phyloP scores from a whole-genome alignment of 2,797 vertebrate species.

The Crenichthys baileyi region DNA sequence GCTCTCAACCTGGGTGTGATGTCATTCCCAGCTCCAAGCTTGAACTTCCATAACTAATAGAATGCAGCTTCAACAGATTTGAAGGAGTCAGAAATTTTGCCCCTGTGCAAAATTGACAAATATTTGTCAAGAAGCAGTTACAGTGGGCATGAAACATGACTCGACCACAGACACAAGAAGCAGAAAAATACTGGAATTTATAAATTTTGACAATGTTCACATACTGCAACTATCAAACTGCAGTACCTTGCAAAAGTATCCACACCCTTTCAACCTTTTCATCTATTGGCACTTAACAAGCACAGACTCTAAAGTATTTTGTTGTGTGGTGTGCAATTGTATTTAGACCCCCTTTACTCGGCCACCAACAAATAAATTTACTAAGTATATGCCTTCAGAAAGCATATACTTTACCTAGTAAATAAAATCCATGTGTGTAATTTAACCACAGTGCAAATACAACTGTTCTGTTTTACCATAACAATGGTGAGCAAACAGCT shows the following conservation, averaged over 20 bases:
- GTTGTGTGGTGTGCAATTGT: no score
- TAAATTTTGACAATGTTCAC: neutral
- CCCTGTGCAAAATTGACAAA: neutral
- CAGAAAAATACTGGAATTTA: neutral
- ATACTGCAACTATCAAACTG: neutral
- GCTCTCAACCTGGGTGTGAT: neutral
- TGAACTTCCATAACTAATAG: neutral
- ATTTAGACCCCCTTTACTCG: no score
- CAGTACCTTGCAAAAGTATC: neutral
- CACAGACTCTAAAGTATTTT: neutral
- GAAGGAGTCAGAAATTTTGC: neutral
- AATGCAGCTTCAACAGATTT: neutral
- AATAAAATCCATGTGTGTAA: neutral
- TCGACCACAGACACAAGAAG: neutral
- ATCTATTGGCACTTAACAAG: neutral
- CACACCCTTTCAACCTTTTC: neutral
- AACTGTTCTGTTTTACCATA: neutral
- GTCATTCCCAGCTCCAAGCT: neutral
- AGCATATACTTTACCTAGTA: no score
- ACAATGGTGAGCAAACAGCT: neutral
- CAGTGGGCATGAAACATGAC: neutral
- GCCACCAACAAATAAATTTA: no score
- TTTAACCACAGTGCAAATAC: neutral
- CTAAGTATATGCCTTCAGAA: no score
- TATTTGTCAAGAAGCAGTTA: neutral